Evolutionary conservation across 2,888 invertebrate species (phyloP), one percentile per base, ranked within the genome.

Genomic region (Rhogogaster chlorosoma): DNA sequence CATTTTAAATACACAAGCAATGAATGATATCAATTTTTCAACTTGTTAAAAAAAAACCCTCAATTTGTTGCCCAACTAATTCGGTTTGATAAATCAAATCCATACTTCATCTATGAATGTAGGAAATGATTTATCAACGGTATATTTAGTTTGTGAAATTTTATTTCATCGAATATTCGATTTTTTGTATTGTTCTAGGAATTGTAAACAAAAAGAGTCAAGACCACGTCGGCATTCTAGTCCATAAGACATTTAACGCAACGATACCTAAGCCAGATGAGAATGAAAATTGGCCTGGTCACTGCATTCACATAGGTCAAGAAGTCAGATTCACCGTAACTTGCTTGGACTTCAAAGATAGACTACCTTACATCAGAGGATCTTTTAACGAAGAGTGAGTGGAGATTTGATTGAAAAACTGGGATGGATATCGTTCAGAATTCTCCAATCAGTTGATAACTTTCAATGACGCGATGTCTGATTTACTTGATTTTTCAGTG

Each of bases 191-290:
- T 29, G 85, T 87, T 88, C n/a, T 45, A 94, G 94, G 96, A 12
- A 91, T 95, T 87, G 96, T 97, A 0, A 96, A 96, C 90, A 96
- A 96, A 91, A 96, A 95, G 87, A 95, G 95, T 87, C 92, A 93
- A 53, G 95, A 96, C 88, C 96, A 97, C 93, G 93, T 97, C 85
- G 96, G 96, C 4, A 95, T 96, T 87, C 94, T 97, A 83, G 95
- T 97, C 0, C 96, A 97, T 91, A 95, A 95, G 89, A 94, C 95
- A 36, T 97, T 97, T 90, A 96, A 97, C 93, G 96, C 96, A 15
- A 96, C 96, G 5, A 94, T 97, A 73, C 96, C 96, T 64, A 94
- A 95, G 89, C 95, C 95, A 9, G 89, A 90, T 38, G 90, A 90
- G 0, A 89, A 91, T 18, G 94, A 94, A 3, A 92, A 94, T 87